These are phyloP conservation scores for Antheraea yamamai DNA, from an alignment of 2,888 invertebrate genomes.

Conservation along the genomic window DNA sequence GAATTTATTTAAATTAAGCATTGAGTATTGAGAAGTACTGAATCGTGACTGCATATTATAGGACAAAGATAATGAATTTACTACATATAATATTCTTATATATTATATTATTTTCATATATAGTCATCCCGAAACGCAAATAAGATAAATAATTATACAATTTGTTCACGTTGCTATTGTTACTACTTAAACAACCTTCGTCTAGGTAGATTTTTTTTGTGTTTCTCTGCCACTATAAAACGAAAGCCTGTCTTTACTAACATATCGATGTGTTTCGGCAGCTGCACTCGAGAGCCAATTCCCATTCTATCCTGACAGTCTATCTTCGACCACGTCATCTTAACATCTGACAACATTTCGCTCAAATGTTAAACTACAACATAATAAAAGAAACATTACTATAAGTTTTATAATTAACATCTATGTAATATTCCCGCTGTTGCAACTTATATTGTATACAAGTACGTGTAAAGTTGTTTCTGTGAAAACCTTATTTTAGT, in stretches of 20 bases:
- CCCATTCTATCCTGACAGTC: not conserved
- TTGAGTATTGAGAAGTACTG: not conserved
- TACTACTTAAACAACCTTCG: too few relatives aligned
- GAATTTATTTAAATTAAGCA: not conserved
- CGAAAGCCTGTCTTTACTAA: too few relatives aligned
- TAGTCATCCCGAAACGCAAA: too few relatives aligned
- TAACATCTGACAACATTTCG: not conserved
- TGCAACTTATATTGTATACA: too few relatives aligned
- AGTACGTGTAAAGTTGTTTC: not conserved
- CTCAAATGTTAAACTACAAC: not conserved
- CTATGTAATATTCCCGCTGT: too few relatives aligned
- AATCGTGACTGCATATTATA: not conserved
- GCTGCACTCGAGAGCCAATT: not conserved
- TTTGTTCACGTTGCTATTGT: too few relatives aligned
- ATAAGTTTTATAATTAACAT: not conserved
- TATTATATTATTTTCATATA: too few relatives aligned
- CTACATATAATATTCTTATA: too few relatives aligned
- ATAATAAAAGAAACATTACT: not conserved
- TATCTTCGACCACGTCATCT: not conserved
- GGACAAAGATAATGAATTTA: too few relatives aligned
- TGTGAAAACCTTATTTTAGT: not conserved
- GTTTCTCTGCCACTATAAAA: too few relatives aligned
- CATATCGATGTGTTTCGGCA: not conserved
- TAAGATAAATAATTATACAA: too few relatives aligned
- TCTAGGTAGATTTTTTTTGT: too few relatives aligned